Conservation (phyloP, 2,113 vertebrate genomes). For the Oophaga pumilio region DNA sequence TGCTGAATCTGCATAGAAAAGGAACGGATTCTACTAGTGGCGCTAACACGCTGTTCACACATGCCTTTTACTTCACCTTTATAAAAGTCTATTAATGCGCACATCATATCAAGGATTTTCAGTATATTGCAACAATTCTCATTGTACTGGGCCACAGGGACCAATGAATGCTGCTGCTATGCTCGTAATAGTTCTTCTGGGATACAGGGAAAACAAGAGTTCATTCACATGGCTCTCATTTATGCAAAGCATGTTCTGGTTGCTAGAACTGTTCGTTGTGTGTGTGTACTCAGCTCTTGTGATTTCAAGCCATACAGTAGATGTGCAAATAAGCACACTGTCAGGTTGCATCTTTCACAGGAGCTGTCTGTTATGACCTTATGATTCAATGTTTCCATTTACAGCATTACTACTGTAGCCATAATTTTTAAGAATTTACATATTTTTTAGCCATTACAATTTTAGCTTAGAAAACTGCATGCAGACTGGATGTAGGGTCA, state of each 20-base stretch:
- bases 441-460: too few species aligned
- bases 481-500: too few species aligned
- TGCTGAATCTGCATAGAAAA: too few species aligned
- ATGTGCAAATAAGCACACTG: conserved; percentile 28
- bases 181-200: conserved; percentile 19
- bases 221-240: conserved; percentile 17
- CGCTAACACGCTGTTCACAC: neutral
- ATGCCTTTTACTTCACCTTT: neutral
- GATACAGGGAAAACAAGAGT: conserved; percentile 20
- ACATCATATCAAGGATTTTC: conserved; percentile 1
- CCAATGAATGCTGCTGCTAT: conserved; percentile 7
- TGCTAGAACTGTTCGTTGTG: neutral
- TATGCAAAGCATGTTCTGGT: conserved; percentile 18
- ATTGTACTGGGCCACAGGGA: neutral
- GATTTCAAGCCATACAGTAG: conserved; percentile 22
- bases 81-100: neutral
- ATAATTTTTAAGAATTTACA: neutral
- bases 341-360: conserved; percentile 21
- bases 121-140: conserved; percentile 24
- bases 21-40: neutral
- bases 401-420: neutral
- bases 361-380: neutral
- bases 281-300: conserved; percentile 4
- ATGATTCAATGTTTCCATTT: neutral
- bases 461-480: too few species aligned